Percentiles rank a stretch among this genome's conserved stretches.
These are phyloP conservation scores for Manis crassicaudata DNA, from an alignment of 2,797 vertebrate genomes.

Conservation along the genomic window DNA sequence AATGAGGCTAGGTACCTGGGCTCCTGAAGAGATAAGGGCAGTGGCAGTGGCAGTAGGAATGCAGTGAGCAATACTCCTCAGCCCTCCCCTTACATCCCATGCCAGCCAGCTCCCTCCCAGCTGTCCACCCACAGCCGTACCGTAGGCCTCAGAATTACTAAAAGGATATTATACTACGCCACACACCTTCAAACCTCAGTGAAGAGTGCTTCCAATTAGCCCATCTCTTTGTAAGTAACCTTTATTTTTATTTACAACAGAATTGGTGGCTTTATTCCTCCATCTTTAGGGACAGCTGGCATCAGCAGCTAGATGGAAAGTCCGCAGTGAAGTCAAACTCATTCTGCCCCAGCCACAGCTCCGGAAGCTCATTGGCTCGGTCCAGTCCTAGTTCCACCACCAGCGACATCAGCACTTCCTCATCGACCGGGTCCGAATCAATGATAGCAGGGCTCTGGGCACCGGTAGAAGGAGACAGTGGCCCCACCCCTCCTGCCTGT, in stretches of 20 bases:
- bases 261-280: slow-evolving; percentile 71
- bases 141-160: not conserved
- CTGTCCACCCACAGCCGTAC: not conserved
- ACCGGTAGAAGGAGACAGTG: slow-evolving; percentile 78
- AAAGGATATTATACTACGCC: not conserved
- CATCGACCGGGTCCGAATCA: slow-evolving; percentile 90
- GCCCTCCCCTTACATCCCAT: not conserved
- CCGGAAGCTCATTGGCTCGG: slow-evolving; percentile 90
- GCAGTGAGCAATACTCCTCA: not conserved
- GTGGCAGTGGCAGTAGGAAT: not conserved
- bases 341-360: slow-evolving; percentile 93
- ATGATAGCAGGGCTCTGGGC: slow-evolving; percentile 84
- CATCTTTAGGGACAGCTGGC: slow-evolving; percentile 44
- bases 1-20: not conserved
- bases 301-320: slow-evolving; percentile 88
- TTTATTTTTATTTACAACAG: slow-evolving; percentile 81
- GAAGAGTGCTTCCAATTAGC: slow-evolving; percentile 11
- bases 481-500: slow-evolving; percentile 77
- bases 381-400: slow-evolving; percentile 92
- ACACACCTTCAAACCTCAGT: not conserved
- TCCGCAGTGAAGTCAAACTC: slow-evolving; percentile 92
- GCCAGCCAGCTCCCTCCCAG: not conserved
- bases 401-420: slow-evolving; percentile 91
- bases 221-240: slow-evolving; percentile 61
- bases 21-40: not conserved